phyloP scores from a whole-genome alignment of 2,113 vertebrate genomes.

The Hemiprocne comata region DNA sequence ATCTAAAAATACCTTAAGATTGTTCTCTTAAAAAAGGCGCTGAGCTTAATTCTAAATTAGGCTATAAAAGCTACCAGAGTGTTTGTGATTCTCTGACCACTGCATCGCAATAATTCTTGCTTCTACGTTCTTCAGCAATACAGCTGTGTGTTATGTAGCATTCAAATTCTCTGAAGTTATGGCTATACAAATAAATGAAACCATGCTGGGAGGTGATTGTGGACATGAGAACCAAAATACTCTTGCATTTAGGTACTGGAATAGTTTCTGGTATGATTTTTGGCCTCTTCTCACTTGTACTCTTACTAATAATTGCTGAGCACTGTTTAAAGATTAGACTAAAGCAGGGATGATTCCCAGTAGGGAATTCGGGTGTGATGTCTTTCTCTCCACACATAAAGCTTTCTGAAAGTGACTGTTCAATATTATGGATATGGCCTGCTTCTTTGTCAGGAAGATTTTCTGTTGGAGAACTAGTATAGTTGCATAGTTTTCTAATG shows the following conservation, averaged over 20 bases:
- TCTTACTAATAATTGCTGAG: background rate
- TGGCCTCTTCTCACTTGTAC: background rate
- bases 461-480: background rate
- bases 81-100: background rate
- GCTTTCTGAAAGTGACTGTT: background rate
- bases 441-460: background rate
- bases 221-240: background rate
- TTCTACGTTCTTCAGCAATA: background rate
- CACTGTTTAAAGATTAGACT: background rate
- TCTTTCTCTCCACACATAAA: background rate
- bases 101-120: background rate
- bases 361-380: background rate
- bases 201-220: background rate
- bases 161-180: background rate
- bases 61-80: background rate
- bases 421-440: background rate
- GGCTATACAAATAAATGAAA: background rate
- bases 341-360: background rate
- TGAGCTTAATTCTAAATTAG: constrained; percentile 43
- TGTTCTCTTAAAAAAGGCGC: background rate
- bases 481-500: background rate
- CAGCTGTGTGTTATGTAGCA: background rate
- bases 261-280: background rate
- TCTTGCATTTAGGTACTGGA: background rate
- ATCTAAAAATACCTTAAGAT: constrained; percentile 55